Evolutionary conservation across 2,888 invertebrate species (phyloP).

Genomic region (Limnephilus lunatus): DNA sequence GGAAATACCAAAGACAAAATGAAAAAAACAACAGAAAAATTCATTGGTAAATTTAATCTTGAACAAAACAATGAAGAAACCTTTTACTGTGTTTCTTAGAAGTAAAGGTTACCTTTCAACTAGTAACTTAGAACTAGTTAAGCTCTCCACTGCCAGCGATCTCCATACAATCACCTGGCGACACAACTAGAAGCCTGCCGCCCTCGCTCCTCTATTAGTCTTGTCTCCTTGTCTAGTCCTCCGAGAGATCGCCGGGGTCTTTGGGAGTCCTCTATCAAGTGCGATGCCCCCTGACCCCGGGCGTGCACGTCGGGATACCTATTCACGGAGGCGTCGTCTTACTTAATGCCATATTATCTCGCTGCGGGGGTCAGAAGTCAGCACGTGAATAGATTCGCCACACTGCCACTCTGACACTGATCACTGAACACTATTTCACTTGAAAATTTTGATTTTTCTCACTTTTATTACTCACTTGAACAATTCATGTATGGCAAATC

Average conservation of each 20-base stretch:
- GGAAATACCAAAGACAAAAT: too few species aligned
- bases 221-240: neutral
- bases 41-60: too few species aligned
- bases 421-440: neutral
- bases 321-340: neutral
- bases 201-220: neutral
- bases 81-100: too few species aligned
- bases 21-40: too few species aligned
- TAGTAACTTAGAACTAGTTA: neutral
- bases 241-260: neutral
- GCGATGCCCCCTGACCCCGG: neutral
- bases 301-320: neutral
- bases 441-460: neutral
- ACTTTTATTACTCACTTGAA: too few species aligned
- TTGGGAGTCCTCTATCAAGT: slow-evolving; percentile 11
- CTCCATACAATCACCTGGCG: neutral
- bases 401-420: neutral
- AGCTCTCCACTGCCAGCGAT: neutral
- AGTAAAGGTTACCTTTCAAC: neutral
- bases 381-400: neutral
- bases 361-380: neutral
- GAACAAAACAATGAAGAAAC: too few species aligned
- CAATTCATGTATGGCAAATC: too few species aligned
- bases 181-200: neutral
- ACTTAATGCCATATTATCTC: neutral